Conservation (phyloP, 2,113 vertebrate species). For the Nerophis lumbriciformis region DNA sequence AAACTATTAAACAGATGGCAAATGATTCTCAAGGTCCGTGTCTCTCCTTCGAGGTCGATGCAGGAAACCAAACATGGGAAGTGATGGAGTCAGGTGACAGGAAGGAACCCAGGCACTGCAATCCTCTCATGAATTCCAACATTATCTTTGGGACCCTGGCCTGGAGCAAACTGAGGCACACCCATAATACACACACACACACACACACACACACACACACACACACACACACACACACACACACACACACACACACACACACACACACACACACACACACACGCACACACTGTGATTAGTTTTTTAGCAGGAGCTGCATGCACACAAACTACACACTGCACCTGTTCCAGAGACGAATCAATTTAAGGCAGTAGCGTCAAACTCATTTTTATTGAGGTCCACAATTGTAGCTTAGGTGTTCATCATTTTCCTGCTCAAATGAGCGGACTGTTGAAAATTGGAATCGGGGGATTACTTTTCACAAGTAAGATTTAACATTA, state of each 20-base stretch:
- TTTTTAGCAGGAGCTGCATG: too few species aligned
- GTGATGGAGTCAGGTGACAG: conserved; percentile 66
- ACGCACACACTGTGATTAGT: neutral
- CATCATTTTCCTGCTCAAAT: too few species aligned
- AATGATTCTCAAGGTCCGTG: neutral
- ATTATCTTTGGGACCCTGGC: conserved; percentile 48
- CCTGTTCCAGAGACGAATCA: too few species aligned
- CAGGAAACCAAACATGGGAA: conserved; percentile 50
- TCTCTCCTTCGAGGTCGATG: conserved; percentile 29
- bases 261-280: neutral
- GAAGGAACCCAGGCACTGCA: conserved; percentile 49
- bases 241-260: conserved; percentile 42
- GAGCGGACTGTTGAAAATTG: too few species aligned
- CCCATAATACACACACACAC: conserved; percentile 32
- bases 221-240: neutral
- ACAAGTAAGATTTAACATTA: too few species aligned
- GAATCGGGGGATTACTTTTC: too few species aligned
- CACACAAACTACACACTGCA: neutral
- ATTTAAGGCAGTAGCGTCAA: too few species aligned
- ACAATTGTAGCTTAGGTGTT: too few species aligned
- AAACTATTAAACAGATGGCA: neutral
- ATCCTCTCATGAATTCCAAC: conserved; percentile 52
- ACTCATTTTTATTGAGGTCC: too few species aligned
- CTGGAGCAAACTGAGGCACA: conserved; percentile 47
- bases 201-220: conserved; percentile 1